phyloP scores from a whole-genome alignment of 2,888 invertebrate genomes.

The Heliconius sara region DNA sequence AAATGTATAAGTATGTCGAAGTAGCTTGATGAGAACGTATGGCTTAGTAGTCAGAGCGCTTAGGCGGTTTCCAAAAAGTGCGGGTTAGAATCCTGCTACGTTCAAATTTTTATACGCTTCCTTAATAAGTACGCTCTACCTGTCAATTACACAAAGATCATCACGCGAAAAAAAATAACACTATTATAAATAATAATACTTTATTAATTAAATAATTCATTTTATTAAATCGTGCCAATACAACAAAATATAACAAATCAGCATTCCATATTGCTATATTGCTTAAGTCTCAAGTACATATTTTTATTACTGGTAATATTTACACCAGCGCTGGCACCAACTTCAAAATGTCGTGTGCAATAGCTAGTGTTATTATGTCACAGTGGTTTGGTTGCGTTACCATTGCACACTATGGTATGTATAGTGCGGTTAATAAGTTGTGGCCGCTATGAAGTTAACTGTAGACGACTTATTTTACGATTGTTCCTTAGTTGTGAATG shows the following conservation, averaged over 20 bases:
- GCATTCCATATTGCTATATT: neutral
- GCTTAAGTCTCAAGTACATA: neutral
- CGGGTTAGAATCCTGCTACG: too few species aligned
- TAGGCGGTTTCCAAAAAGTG: too few species aligned
- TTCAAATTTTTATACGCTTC: too few species aligned
- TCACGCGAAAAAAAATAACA: neutral
- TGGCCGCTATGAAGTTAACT: too few species aligned
- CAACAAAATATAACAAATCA: neutral
- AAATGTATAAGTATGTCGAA: too few species aligned
- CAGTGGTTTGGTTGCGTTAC: constrained; percentile 37
- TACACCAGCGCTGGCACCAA: constrained; percentile 17
- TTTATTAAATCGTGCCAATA: neutral
- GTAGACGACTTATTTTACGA: too few species aligned
- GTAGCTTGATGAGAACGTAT: too few species aligned
- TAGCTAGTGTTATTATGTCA: constrained; percentile 39
- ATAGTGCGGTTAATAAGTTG: neutral
- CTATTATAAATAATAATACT: neutral
- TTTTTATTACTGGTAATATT: constrained; percentile 3
- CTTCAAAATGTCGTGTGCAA: constrained; percentile 21
- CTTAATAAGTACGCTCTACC: neutral
- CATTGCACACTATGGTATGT: constrained; percentile 32
- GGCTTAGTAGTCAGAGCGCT: too few species aligned
- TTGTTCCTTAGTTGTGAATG: too few species aligned
- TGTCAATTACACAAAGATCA: neutral
- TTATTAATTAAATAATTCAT: neutral